Base-by-base conservation (phyloP, 2,888 invertebrate genomes). In the Helobdella robusta region DNA sequence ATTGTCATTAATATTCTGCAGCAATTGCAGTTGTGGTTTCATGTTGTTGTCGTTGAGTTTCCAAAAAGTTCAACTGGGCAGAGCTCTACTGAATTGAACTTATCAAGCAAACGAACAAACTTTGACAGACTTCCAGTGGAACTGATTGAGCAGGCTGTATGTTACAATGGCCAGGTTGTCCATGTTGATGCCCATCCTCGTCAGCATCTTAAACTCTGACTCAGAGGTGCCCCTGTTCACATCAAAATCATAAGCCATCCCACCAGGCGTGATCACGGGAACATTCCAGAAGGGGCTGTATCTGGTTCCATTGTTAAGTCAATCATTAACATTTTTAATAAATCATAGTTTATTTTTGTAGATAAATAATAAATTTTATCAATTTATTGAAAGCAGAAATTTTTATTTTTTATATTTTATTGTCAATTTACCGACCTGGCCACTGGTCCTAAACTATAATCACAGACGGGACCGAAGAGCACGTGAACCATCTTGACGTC, bases 231-330 rank as follows among this genome's bases (percentile, higher is more conserved):
- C 20, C 71, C 74, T 74, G 30, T 73, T 68, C 18, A 64, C 66
- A 8, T 72, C 72, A 66, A 78, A 79, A 64, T 77, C 75, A 58
- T 74, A 72, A 3, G 77, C 75, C 62, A 77, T 70, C 2, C 76
- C 78, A 2, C 78, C 78, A 3, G 78, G 73, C 15, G 91, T 90
- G 73, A 91, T 89, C 72, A 91, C 88, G 0, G 91, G 91, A 0
- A 88, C 86, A 77, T 91, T 89, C 91, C 91, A 91, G 77, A 88
- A 89, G 1, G 90, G 89, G 0, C 91, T 89, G 61, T 91, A 83
- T 66, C 90, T 62, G 32, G 23, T 20, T 6, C 11, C 3, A 25
- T 4, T 30, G 2, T 54, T 6, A 5, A 56, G n/a, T n/a, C 56
- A 56, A 23, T 5, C 56, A 56, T 25, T 1, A 11, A 4, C 32